Base-by-base conservation (phyloP, 23 tunicate genomes). In the Halocynthia roretzi region DNA sequence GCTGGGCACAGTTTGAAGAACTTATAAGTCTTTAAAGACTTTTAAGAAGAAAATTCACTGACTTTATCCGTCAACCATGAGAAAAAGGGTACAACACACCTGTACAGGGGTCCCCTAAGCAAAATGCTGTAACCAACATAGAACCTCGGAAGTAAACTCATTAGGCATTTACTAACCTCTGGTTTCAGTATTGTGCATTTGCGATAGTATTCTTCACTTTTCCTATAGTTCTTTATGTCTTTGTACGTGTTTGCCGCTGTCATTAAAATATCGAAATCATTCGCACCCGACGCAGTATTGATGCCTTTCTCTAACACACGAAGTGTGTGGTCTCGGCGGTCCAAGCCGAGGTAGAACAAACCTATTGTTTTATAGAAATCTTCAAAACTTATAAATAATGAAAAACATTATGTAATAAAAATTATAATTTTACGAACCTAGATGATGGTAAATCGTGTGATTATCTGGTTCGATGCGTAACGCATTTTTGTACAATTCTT, bases 231-330 rank as follows among this genome's bases (percentile, higher is more conserved):
- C 66, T 77, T 63, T 8, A 78, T 70, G 62, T 81, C 80, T 63
- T 86, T 70, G 68, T 60, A 44, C n/a, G 72, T 81, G 50, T 71
- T 80, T 8, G 84, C 93, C 72, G 93, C 87, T 62, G 67, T 55
- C 74, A 77, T 53, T 53, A 87, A 54, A 8, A 76, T 52, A 6
- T 82, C 86, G 76, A 61, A 82, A 62, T 82, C 86, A 21, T 63
- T 44, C 20, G 62, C 19, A 7, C 86, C 93, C n/a, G 71, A 64
- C 15, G 61, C 6, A 6, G 84, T 31, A 17, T 52, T 54, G 7
- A 61, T 62, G 51, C 75, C 86, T 54, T 49, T 68, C 14, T 70
- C 19, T 20, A 82, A 23, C 69, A 81, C 6, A 12, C 40, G 10
- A 5, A 83, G 83, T 5, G 93, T 86, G 51, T 82, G 61, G 8